Base-by-base conservation (phyloP, 2,888 invertebrate species). In the Drosophila kuntzei region DNA sequence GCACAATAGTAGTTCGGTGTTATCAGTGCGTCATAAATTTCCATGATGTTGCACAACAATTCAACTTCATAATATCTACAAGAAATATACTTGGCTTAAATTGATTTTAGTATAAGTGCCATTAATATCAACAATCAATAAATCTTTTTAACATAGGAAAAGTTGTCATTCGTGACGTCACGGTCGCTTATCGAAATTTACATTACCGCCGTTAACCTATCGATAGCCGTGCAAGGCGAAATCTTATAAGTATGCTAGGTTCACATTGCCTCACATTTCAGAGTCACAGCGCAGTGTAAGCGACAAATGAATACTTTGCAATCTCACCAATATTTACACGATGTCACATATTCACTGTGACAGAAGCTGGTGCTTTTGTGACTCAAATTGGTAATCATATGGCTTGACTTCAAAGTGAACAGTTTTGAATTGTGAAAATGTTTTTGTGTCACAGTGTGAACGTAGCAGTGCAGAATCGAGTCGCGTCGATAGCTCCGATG, bases 401-500 rank as follows among this genome's bases (percentile, higher is more conserved):
- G 25, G 27, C 8, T 27, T 27, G 27, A 27, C 27, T 27, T 27
- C 29, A 12, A 32, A 11, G 29, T 12, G 3, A 32, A 12, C 29
- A 32, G 4, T 32, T 12, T 11, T 32, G 27, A 9, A 8, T 32
- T 11, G 29, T 12, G 11, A 12, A 22, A 3, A 22, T 22, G 22
- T 22, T 22, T 22, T 2, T 22, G 22, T 22, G 22, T 22, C 11
- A 32, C 12, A 32, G 4, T 32, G 12, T 32, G 12, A 11, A 12
- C 12, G 12, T 12, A 12, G 29, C 29, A 29, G 11, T 29, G 3
- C n/a, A n/a, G n/a, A n/a, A 32, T 18, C 54, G 46, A 27, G 34
- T 22, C 3, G 53, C 41, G n/a, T 44, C 54, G 37, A 44, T 47
- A 36, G 20, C 6, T 49, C 20, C 73, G 73, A 73, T 73, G n/a